Evolutionary conservation across 2,888 invertebrate species (phyloP).

Genomic region (Pristionchus entomophagus): DNA sequence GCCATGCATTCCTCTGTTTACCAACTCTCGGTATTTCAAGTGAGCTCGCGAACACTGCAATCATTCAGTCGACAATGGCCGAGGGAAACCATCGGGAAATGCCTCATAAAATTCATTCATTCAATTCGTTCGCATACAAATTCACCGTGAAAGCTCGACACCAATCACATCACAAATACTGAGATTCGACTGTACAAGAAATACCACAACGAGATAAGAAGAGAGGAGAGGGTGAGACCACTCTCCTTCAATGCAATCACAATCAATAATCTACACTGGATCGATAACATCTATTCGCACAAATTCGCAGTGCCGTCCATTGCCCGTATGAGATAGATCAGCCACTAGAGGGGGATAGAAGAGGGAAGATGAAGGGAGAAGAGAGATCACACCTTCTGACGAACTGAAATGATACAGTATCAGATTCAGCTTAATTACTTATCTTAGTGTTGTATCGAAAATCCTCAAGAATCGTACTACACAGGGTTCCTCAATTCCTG

Average conservation of each 20-base stretch:
- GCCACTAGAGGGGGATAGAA: background rate
- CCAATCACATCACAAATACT: constrained; percentile 42
- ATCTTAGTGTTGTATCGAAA: background rate
- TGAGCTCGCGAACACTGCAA: constrained; percentile 32
- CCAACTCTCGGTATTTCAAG: constrained; percentile 37
- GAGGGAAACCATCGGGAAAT: background rate
- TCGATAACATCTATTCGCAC: constrained; percentile 17
- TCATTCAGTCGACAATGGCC: constrained; percentile 5
- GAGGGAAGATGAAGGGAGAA: background rate
- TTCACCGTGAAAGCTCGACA: constrained; percentile 23
- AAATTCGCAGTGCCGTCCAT: constrained; percentile 5
- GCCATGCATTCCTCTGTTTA: background rate
- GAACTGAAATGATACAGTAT: too few species aligned
- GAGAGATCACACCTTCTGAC: constrained; percentile 24
- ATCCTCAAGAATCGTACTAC: too few species aligned
- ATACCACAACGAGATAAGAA: background rate
- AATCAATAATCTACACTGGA: constrained; percentile 31
- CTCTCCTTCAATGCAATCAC: background rate
- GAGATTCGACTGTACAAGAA: constrained; percentile 36
- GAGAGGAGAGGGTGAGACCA: background rate
- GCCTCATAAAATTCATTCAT: constrained; percentile 39
- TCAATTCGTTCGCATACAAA: constrained; percentile 37
- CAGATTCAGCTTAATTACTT: too few species aligned
- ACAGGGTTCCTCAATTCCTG: too few species aligned
- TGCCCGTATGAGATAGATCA: constrained; percentile 18